Base-by-base conservation (phyloP, 2,797 vertebrate species). In the Rhinophrynus dorsalis region DNA sequence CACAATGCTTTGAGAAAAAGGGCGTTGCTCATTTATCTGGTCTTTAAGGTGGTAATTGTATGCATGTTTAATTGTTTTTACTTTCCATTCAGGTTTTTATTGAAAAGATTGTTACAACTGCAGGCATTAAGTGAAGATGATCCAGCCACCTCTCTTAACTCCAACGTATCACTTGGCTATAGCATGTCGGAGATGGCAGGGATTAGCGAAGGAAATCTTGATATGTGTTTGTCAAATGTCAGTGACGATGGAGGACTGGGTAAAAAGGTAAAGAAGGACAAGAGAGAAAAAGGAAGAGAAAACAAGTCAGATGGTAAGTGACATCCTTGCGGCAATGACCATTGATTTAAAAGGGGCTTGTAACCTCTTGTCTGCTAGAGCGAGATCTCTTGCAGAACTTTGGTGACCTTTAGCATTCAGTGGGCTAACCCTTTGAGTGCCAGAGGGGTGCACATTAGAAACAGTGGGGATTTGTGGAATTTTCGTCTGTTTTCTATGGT, bases 211-310 rank as follows among this genome's bases (percentile, higher is more conserved):
- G 73, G 79, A 75, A 30, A 75, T 30, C 21, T 55, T 64, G 58
- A 74, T 1, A 32, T 76, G 65, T 72, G 77, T n/a, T 68, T 75
- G 24, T 57, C 77, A 7, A 75, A 63, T 56, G 77, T 74, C 38
- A 59, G 52, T 3, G 94, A 95, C 5, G 93, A 95, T 6, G 83
- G 83, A 6, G 83, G 83, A 6, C 55, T 80, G 47, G 80, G 88
- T 7, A 96, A 92, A 79, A 96, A 93, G 80, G 77, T 90, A 48
- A 95, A 95, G 80, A 95, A 95, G 77, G 94, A 95, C 69, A 88
- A 92, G 60, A 93, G 90, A 77, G 94, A 96, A 74, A 87, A 92
- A 78, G 91, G 88, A 60, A 91, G 86, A 79, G 93, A 95, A 76
- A 95, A 93, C 29, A 92, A 89, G 27, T 32, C 54, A 2, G 69